Evolutionary conservation across 2,888 invertebrate species (phyloP).

Genomic region (Drosophila neotestacea): DNA sequence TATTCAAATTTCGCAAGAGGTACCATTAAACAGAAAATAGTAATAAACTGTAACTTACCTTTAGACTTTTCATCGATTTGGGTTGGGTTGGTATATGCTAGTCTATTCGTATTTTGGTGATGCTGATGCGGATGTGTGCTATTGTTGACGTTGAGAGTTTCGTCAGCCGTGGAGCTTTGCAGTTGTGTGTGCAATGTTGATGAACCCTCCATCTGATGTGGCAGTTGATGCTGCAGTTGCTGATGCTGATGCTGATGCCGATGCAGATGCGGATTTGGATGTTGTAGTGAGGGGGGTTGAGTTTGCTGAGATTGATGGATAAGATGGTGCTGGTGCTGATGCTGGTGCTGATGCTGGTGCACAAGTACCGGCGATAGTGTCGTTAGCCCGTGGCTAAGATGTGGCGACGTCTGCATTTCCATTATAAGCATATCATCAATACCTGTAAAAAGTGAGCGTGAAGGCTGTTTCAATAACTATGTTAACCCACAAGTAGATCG

Average conservation of each 20-base stretch:
- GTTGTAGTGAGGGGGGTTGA: conserved; percentile 37
- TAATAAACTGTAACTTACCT: conserved; percentile 47
- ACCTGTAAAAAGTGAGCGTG: conserved; percentile 46
- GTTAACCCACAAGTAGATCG: background rate
- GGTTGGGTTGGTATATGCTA: conserved; percentile 47
- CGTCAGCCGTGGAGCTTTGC: conserved; percentile 52
- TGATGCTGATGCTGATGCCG: conserved; percentile 38
- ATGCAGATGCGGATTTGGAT: conserved; percentile 36
- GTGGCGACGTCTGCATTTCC: conserved; percentile 84
- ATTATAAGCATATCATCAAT: conserved; percentile 82
- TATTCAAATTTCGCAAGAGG: too few relatives aligned
- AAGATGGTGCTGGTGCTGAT: conserved; percentile 34
- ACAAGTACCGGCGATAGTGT: conserved; percentile 67
- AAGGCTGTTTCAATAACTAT: conserved; percentile 8
- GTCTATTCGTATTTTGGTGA: conserved; percentile 44
- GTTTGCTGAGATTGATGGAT: conserved; percentile 39
- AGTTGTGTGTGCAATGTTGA: conserved; percentile 55
- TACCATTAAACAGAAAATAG: background rate
- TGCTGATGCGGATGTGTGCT: conserved; percentile 50
- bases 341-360: conserved; percentile 46
- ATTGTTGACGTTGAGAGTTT: conserved; percentile 38
- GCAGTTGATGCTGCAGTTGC: conserved; percentile 40
- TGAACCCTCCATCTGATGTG: conserved; percentile 48
- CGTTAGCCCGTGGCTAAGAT: conserved; percentile 81
- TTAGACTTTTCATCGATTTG: conserved; percentile 68